A percentile compares a stretch with the other conserved stretches of the same genome.
phyloP scores from a whole-genome alignment of 1,140 invertebrate genomes.

The Palaemon carinicauda region DNA sequence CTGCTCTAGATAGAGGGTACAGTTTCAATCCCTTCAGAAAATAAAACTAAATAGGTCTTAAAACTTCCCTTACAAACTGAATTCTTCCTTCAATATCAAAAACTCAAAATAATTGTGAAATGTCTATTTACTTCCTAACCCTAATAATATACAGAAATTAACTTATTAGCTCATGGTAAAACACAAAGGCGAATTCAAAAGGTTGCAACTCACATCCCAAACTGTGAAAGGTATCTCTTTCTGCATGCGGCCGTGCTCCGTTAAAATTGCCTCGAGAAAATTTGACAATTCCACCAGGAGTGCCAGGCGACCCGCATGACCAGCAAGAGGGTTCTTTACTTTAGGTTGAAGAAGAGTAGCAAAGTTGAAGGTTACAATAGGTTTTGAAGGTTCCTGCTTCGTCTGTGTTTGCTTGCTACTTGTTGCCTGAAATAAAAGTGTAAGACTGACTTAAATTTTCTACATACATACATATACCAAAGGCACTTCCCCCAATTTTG shows the following conservation, averaged over 20 bases:
- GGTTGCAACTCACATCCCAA: slow-evolving; percentile 9
- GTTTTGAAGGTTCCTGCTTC: no score
- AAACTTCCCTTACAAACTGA: no score
- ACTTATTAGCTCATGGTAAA: neutral
- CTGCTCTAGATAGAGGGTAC: no score
- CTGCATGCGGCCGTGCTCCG: slow-evolving; percentile 7
- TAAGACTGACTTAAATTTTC: no score
- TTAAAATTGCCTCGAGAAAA: slow-evolving; percentile 12
- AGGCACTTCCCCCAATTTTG: no score
- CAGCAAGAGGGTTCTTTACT: neutral
- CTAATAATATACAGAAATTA: neutral
- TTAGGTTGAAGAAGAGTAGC: neutral
- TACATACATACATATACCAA: no score
- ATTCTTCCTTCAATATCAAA: no score
- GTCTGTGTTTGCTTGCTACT: neutral
- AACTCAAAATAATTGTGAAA: no score
- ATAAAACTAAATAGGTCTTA: no score
- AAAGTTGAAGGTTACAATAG: neutral
- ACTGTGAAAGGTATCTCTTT: neutral
- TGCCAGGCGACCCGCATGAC: slow-evolving; percentile 18
- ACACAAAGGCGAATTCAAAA: neutral
- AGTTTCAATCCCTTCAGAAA: no score
- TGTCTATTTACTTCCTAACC: no score
- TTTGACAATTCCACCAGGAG: slow-evolving; percentile 15
- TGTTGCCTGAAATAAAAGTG: neutral